Percentiles rank a stretch among this genome's conserved stretches.
phyloP scores from a whole-genome alignment of 1,140 invertebrate genomes.

The Tenebrio molitor region DNA sequence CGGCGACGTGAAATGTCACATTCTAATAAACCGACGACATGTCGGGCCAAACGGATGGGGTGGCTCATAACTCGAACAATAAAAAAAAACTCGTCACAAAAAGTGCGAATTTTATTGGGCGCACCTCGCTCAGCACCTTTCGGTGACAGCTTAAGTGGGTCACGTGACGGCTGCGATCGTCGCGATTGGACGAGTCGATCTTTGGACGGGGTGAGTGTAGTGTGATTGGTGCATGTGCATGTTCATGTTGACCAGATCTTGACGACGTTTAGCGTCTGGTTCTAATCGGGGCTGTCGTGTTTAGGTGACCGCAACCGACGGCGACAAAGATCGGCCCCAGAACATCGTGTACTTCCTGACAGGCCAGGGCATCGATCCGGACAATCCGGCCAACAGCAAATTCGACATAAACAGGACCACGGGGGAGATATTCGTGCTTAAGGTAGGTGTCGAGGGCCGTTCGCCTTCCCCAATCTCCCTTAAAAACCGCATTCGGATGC shows the following conservation, averaged over 20 bases:
- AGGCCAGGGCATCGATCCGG: conserved; percentile 95
- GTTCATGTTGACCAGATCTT: no score
- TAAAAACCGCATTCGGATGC: conserved; percentile 5
- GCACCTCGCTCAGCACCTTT: no score
- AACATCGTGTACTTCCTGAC: conserved; percentile 98
- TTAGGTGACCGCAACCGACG: conserved; percentile 95
- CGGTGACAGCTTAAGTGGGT: no score
- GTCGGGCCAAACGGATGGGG: no score
- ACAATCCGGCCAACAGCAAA: conserved; percentile 94
- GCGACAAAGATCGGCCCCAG: conserved; percentile 93
- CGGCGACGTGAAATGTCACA: no score
- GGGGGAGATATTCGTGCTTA: conserved; percentile 93
- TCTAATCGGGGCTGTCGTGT: no score
- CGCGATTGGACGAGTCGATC: not conserved
- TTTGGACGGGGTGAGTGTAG: not conserved
- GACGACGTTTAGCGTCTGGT: no score
- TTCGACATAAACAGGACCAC: conserved; percentile 96
- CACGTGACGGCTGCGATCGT: not conserved
- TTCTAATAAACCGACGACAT: no score
- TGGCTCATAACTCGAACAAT: no score
- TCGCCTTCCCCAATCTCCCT: not conserved
- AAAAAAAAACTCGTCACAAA: not conserved
- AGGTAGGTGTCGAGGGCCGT: conserved; percentile 73
- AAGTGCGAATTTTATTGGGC: not conserved
- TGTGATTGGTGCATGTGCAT: not conserved